A percentile compares a stretch with the other conserved stretches of the same genome.
Evolutionary conservation across 2,113 vertebrate species (phyloP).

Genomic region (Tragelaphus strepsiceros): DNA sequence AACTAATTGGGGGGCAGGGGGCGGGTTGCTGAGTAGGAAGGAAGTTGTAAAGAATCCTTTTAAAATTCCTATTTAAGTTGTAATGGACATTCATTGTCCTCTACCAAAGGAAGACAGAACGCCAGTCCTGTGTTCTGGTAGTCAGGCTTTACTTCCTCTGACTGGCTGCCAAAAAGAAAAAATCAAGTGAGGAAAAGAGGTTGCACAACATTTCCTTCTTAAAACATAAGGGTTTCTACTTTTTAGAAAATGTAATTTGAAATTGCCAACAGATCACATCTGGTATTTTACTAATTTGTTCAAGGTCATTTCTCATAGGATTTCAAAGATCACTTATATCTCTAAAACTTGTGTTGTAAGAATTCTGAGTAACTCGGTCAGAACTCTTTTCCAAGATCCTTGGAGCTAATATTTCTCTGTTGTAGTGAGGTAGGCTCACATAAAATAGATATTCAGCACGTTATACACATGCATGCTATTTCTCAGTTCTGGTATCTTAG

Average conservation of each 20-base stretch:
- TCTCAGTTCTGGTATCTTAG: constrained; percentile 31
- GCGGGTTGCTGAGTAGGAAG: background rate
- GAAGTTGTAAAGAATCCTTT: background rate
- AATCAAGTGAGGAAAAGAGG: background rate
- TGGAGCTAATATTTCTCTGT: background rate
- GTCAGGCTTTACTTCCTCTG: background rate
- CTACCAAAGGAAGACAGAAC: background rate
- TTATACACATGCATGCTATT: constrained; percentile 29
- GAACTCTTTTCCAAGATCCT: background rate
- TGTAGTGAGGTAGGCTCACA: background rate
- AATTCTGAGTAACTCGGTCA: background rate
- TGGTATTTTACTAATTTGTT: constrained; percentile 21
- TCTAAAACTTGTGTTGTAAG: constrained; percentile 5
- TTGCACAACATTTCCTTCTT: background rate
- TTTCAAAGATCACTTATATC: background rate
- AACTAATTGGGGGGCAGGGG: background rate
- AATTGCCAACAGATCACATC: background rate
- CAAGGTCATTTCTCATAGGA: background rate
- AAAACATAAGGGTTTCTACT: background rate
- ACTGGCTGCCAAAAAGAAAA: background rate
- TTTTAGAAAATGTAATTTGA: constrained; percentile 43
- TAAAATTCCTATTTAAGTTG: background rate
- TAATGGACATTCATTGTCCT: background rate
- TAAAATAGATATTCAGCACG: constrained; percentile 44
- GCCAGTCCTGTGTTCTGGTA: background rate